Base-by-base conservation (phyloP, 2,888 invertebrate genomes). In the Sphaerophoria rueppellii region DNA sequence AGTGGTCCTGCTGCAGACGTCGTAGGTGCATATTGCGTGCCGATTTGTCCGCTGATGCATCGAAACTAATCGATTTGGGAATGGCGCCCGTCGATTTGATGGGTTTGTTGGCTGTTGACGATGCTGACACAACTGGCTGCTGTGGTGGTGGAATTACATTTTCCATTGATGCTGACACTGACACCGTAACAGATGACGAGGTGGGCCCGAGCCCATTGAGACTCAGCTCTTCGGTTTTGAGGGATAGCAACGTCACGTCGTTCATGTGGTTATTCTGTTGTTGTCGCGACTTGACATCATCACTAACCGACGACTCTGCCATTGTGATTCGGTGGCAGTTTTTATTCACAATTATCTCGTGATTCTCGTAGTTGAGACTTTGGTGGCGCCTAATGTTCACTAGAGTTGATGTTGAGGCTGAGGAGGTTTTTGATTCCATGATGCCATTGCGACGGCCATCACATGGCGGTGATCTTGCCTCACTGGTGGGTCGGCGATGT, bases 31-130 rank as follows among this genome's bases (percentile, higher is more conserved):
- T 61, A 40, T 82, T 86, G 16, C 87, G 86, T 88, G 95, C 95
- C 2, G 95, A 94, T 88, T 96, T 95, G 89, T 97, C 96, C 0
- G 97, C 97, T 0, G 96, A 96, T 90, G 97, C 96, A 91, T 98
- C 97, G 89, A 97, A 97, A 90, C 96, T 97, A 88, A 97, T 97
- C 89, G 97, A 97, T 92, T 98, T 98, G 0, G 97, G 97, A 89
- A 98, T 97, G 1, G 97, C 96, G 0, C 97, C 97, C 0, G 96
- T 96, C 0, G 95, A 95, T 24, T 93, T 93, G 4, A 91, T 92
- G 0, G 93, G 92, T 87, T 93, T 94, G 24, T 2, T 24, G 50
- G 63, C 24, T 76, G 87, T 9, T 12, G 73, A 55, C 32, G 80
- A 57, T 12, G 82, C 65, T 32, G 73, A n/a, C n/a, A n/a, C 52